Evolutionary conservation across 2,113 vertebrate genomes (phyloP).

Genomic region (Rhombomys opimus): DNA sequence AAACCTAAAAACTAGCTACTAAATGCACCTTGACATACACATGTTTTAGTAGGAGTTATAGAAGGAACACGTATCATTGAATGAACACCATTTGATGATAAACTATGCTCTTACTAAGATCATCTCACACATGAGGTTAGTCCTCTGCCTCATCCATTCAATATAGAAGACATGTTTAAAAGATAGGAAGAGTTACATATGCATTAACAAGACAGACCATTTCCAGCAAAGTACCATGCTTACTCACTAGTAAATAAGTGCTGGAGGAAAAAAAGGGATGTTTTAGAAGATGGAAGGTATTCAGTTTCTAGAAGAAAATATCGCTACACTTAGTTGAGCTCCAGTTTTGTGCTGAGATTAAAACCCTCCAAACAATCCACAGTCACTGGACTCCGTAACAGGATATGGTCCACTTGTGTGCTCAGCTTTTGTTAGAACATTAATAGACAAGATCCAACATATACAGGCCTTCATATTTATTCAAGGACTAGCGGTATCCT

Average conservation of each 20-base stretch:
- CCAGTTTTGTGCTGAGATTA: neutral
- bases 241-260: neutral
- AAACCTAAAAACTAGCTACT: neutral
- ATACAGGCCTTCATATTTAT: neutral
- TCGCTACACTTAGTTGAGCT: neutral
- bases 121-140: neutral
- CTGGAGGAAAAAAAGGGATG: neutral
- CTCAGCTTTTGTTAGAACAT: accelerated
- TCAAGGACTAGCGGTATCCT: neutral
- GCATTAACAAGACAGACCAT: neutral
- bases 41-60: neutral
- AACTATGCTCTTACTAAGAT: neutral
- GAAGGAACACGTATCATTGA: neutral
- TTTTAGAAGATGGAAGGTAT: neutral
- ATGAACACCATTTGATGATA: neutral
- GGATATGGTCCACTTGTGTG: accelerated
- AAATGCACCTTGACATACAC: neutral
- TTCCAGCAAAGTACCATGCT: neutral
- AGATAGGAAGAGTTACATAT: neutral
- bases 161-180: neutral
- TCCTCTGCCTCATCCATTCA: neutral
- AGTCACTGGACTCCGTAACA: too few relatives aligned
- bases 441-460: neutral
- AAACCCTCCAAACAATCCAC: neutral
- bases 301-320: neutral